A percentile compares a stretch with the other conserved stretches of the same genome.
Conservation (phyloP, 2,888 invertebrate species). For the Aspidiotus destructor region DNA sequence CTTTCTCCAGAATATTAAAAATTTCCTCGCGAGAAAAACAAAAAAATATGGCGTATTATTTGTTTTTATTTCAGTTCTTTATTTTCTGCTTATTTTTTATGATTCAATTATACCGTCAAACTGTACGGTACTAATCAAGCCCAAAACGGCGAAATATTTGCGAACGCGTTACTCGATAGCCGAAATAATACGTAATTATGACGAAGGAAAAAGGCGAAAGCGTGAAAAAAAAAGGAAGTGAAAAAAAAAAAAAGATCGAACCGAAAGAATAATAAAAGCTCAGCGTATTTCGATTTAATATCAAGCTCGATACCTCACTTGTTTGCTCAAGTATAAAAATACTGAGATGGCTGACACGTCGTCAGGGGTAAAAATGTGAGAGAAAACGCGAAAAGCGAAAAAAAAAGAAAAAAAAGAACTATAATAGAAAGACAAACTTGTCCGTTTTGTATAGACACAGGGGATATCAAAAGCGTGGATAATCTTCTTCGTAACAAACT, state of each 20-base stretch:
- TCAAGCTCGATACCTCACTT: not conserved
- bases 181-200: not conserved
- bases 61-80: too few species aligned
- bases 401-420: conserved; percentile 3
- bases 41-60: too few species aligned
- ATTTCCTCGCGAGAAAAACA: too few species aligned
- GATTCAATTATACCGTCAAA: not conserved
- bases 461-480: conserved; percentile 19
- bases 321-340: too few species aligned
- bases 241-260: conserved; percentile 4
- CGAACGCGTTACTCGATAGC: not conserved
- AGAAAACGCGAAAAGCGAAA: not conserved
- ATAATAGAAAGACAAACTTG: conserved; percentile 15
- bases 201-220: not conserved
- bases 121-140: not conserved
- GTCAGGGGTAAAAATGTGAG: too few species aligned
- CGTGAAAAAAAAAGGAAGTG: not conserved
- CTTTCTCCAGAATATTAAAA: too few species aligned
- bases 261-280: not conserved
- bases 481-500: conserved; percentile 13
- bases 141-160: not conserved
- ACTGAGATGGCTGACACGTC: too few species aligned
- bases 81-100: too few species aligned
- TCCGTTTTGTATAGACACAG: conserved; percentile 9
- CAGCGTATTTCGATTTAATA: conserved; percentile 3